phyloP scores from a whole-genome alignment of 2,797 vertebrate genomes.

The Lithobates pipiens region DNA sequence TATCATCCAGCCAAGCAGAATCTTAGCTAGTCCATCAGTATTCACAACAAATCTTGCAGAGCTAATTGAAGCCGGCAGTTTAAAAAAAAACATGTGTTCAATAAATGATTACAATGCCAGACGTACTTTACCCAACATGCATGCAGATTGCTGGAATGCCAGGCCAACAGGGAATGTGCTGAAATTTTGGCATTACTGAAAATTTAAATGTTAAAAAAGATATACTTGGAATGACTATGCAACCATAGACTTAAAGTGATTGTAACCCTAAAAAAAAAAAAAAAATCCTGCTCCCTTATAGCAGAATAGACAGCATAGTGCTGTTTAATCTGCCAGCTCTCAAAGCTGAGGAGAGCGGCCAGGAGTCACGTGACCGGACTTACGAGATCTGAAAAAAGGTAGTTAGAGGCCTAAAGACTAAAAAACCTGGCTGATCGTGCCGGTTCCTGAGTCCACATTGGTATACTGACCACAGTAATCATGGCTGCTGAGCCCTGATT shows the following conservation, averaged over 20 bases:
- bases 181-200: slow-evolving; percentile 33
- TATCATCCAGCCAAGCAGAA: slow-evolving; percentile 68
- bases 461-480: no score
- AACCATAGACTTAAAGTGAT: not conserved
- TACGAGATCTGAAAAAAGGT: no score
- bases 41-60: slow-evolving; percentile 58
- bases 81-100: slow-evolving; percentile 63
- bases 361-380: no score
- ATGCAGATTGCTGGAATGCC: slow-evolving; percentile 57
- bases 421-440: no score
- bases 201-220: slow-evolving; percentile 11
- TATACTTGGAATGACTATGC: not conserved
- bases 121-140: slow-evolving; percentile 58
- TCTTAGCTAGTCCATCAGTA: slow-evolving; percentile 64
- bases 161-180: slow-evolving; percentile 11
- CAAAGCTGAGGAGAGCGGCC: no score
- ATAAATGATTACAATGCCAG: slow-evolving; percentile 64
- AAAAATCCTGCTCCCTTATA: no score
- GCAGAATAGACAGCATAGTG: no score
- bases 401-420: no score
- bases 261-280: no score
- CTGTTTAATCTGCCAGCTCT: no score
- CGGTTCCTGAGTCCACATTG: no score
- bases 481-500: no score
- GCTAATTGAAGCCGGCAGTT: slow-evolving; percentile 63